Conservation (phyloP, 2,113 vertebrate genomes). For the Tretioscincus oriximinensis region DNA sequence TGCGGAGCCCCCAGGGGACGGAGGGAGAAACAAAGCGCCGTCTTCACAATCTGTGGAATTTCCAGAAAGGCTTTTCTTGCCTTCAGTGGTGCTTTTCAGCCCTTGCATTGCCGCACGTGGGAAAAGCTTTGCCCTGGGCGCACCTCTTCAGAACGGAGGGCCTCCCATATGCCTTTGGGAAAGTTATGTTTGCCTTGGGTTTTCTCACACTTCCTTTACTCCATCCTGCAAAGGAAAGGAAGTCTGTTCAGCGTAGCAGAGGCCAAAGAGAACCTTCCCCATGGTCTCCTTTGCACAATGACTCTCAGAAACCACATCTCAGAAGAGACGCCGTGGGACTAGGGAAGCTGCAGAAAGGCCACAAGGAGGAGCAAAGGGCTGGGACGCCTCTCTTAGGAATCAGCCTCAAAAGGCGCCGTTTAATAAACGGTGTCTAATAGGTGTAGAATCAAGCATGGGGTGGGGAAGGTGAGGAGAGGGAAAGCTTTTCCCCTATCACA, state of each 20-base stretch:
- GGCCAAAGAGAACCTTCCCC: not conserved
- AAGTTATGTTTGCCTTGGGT: not conserved
- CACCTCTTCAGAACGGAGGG: constrained; percentile 35
- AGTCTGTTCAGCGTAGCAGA: not conserved
- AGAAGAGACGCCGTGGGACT: too few relatives aligned
- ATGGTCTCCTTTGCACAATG: not conserved
- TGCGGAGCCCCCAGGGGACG: constrained; percentile 38
- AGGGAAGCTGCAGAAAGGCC: too few relatives aligned
- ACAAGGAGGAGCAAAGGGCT: too few relatives aligned
- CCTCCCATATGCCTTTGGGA: constrained; percentile 24
- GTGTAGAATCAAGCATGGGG: too few relatives aligned
- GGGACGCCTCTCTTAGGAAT: too few relatives aligned
- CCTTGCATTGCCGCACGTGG: constrained; percentile 45
- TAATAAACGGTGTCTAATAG: too few relatives aligned
- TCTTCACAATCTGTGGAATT: constrained; percentile 31
- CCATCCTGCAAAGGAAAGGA: not conserved
- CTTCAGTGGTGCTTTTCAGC: constrained; percentile 48
- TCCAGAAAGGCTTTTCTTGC: constrained; percentile 23
- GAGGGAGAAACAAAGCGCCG: constrained; percentile 47
- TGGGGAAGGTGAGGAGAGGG: too few relatives aligned
- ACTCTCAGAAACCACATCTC: not conserved
- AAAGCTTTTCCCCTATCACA: too few relatives aligned
- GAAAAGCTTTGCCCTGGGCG: constrained; percentile 29
- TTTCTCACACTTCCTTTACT: not conserved
- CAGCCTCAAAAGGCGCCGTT: too few relatives aligned